Evolutionary conservation across 2,113 vertebrate species (phyloP).

Genomic region (Platichthys stellatus): DNA sequence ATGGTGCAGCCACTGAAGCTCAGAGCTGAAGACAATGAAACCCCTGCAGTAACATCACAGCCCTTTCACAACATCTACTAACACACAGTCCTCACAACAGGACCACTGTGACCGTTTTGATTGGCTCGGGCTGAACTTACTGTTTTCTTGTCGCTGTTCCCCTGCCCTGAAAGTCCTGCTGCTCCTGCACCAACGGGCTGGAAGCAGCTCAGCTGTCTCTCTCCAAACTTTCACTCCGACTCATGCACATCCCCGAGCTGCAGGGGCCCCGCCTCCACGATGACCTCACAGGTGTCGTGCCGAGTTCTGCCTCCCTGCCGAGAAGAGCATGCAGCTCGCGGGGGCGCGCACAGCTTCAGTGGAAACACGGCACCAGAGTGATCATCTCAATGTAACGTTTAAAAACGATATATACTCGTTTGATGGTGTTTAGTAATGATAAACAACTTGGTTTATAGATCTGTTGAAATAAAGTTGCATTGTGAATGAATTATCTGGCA

Average conservation of each 20-base stretch:
- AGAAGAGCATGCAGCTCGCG: too few species aligned
- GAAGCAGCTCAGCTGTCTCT: constrained; percentile 18
- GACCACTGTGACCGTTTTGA: too few species aligned
- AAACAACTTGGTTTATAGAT: too few species aligned
- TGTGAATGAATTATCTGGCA: too few species aligned
- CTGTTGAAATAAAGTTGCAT: too few species aligned
- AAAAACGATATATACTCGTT: too few species aligned
- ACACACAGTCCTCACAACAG: neutral
- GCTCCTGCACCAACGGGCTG: constrained; percentile 1
- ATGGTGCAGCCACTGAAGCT: too few species aligned
- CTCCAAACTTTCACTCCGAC: constrained; percentile 38
- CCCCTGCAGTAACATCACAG: neutral
- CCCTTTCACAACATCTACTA: neutral
- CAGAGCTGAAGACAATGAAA: neutral
- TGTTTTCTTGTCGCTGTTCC: constrained; percentile 2
- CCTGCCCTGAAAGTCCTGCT: neutral
- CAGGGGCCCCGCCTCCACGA: neutral
- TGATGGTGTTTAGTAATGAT: too few species aligned
- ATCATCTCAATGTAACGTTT: too few species aligned
- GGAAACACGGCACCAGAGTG: too few species aligned
- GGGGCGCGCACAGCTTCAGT: too few species aligned
- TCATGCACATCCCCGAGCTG: neutral
- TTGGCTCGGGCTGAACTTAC: constrained; percentile 46
- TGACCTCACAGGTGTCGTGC: neutral
- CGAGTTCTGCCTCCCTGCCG: too few species aligned